Evolutionary conservation across 1,140 invertebrate species (phyloP), one percentile per base, ranked within the genome.

Genomic region (Brachystomella parvula): DNA sequence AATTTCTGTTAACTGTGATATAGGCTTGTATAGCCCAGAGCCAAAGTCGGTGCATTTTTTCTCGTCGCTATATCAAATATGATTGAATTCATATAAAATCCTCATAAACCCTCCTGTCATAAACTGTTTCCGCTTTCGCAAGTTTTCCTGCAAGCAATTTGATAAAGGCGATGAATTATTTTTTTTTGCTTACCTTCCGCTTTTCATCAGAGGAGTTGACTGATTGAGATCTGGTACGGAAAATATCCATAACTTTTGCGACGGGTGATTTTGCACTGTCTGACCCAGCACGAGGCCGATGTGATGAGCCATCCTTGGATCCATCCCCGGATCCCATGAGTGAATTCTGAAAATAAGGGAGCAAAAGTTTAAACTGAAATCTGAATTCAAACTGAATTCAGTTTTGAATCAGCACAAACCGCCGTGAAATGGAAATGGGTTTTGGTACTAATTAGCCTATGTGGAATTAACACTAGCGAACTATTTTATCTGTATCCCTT

Each of bases 221-320:
- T 73, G 86, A 86, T 71, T 88, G 87, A 62, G 88, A 87, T 69
- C 89, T 82, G 75, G 89, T 86, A 49, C 90, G 82, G 76, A 94
- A 92, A 71, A 94, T 86, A 77, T 94, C 89, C 83, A 92, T 92
- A 47, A 94, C 89, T 82, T 91, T 92, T 57, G 77, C 74, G 24
- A 77, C 76, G 21, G 77, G 72, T 56, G 75, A 75, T 65, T 66
- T 63, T 17, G 68, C 58, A 64, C 71, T 69, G 63, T 75, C 69
- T 64, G 86, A 87, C 76, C 90, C 89, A 9, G 89, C 85, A 73
- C 81, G 81, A 24, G 82, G 79, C 66, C 82, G 75, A 9, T 81
- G 81, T 67, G 81, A 71, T 32, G 69, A 69, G 57, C 57, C 53
- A 28, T 31, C 61, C 57, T 35, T 64, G 53, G 62, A 56, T 30